phyloP scores from a whole-genome alignment of 2,797 vertebrate genomes.

The Coccyzus lansbergi region DNA sequence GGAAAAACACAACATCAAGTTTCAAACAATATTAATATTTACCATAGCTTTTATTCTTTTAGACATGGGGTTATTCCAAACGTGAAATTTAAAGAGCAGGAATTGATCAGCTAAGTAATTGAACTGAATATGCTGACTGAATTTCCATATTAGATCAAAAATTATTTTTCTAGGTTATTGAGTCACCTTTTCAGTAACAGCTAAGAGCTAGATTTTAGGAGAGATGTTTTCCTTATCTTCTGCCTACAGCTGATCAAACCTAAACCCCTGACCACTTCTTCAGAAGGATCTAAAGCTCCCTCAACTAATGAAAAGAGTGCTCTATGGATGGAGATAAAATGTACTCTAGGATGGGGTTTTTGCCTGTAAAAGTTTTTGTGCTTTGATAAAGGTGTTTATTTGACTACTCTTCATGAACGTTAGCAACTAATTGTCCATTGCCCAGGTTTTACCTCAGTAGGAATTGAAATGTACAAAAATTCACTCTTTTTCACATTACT shows the following conservation, averaged over 20 bases:
- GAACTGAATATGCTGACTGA: not conserved
- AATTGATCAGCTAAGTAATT: not conserved
- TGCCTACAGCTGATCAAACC: not conserved
- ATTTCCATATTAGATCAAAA: not conserved
- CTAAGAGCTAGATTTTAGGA: not conserved
- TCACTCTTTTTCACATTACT: not conserved
- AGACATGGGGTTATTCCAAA: not conserved
- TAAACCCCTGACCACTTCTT: not conserved
- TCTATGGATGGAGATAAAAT: not conserved
- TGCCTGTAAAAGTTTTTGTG: not conserved
- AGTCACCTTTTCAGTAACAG: not conserved
- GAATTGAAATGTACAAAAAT: not conserved
- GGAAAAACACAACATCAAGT: not conserved
- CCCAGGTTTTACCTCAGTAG: not conserved
- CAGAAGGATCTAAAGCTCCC: not conserved
- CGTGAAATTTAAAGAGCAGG: not conserved
- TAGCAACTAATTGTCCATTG: not conserved
- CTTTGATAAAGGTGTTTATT: not conserved
- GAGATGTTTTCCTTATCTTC: not conserved
- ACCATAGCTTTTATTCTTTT: not conserved
- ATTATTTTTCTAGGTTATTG: not conserved
- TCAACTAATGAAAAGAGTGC: not conserved
- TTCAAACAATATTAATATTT: not conserved
- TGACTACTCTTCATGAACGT: not conserved
- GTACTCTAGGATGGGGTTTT: not conserved